Evolutionary conservation across 2,888 invertebrate genomes (phyloP), one percentile per base, ranked within the genome.

Genomic region (Ametastegia equiseti): DNA sequence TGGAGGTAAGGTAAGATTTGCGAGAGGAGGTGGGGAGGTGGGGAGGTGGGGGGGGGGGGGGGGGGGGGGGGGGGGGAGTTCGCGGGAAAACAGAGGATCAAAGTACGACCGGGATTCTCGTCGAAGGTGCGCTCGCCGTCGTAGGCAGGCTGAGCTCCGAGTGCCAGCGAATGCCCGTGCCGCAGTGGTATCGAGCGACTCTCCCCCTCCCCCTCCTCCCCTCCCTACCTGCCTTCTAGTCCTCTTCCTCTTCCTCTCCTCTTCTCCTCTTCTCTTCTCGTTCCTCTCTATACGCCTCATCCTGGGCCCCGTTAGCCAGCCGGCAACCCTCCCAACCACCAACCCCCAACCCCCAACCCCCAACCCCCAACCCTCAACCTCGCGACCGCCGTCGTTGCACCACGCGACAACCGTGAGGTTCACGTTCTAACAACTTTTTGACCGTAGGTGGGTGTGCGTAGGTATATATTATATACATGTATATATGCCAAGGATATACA

Each of bases 111-210:
- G 67, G 36, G 39, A 60, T 71, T 30, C 71, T 23, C 71, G 47
- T 45, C 47, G 71, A 47, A 71, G 71, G 71, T 71, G 47, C n/a
- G n/a, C 71, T 71, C 71, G 71, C 33, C 71, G 71, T 1, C 27
- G 71, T 30, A 60, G 60, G 30, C 30, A 60, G 60, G 27, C 30
- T 30, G 60, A 27, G 60, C 60, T 60, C 60, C 30, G 42, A 71
- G 47, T 45, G 30, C 71, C 27, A 23, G 45, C 42, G 71, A 78
- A 78, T 89, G 88, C 89, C 87, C 83, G 86, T 91, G 91, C 91
- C 91, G 91, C 91, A 91, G 91, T 91, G 91, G 88, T 91, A 91
- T 91, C 91, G 91, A 91, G 91, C 91, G 91, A 88, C 86, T 87
- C 87, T 88, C 86, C 87, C 67, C 80, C 39, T 69, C 23, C 87